Conservation (phyloP, 1,140 invertebrate genomes). For the Drosophila tsacasi region DNA sequence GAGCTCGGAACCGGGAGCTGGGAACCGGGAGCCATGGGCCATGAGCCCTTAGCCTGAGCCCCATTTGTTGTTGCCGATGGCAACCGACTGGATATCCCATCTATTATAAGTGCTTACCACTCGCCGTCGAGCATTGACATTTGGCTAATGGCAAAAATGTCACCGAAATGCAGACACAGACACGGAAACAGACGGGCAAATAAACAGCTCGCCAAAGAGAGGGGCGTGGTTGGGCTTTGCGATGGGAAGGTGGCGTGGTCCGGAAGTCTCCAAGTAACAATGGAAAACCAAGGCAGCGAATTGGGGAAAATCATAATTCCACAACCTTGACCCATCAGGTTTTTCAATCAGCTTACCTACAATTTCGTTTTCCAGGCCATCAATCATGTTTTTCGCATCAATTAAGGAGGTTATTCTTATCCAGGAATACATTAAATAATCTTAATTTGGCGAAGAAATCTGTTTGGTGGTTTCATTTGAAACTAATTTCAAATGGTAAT, state of each 20-base stretch:
- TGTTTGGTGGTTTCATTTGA: not conserved
- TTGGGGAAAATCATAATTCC: conserved; percentile 7
- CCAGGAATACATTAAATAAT: not conserved
- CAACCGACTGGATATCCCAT: conserved; percentile 71
- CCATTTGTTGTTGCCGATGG: conserved; percentile 47
- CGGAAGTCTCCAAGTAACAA: not conserved
- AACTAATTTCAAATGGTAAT: not conserved
- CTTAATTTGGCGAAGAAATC: not conserved
- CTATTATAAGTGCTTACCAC: conserved; percentile 82
- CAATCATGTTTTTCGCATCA: conserved; percentile 30
- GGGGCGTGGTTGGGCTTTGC: conserved; percentile 18
- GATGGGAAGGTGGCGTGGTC: not conserved
- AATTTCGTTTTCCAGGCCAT: conserved; percentile 10
- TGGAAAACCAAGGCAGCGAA: conserved; percentile 13
- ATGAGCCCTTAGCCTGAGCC: conserved; percentile 8
- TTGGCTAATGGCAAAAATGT: conserved; percentile 83
- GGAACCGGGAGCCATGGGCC: not conserved
- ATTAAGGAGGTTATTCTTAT: not conserved
- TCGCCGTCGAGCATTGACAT: conserved; percentile 78
- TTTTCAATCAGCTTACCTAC: conserved; percentile 32
- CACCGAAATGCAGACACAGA: conserved; percentile 75
- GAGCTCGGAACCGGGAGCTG: not conserved
- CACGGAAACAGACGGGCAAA: conserved; percentile 37
- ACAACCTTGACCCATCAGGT: conserved; percentile 39
- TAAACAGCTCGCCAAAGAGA: conserved; percentile 48